Conservation (phyloP, 2,888 invertebrate genomes). For the Cryptocephalus primarius region DNA sequence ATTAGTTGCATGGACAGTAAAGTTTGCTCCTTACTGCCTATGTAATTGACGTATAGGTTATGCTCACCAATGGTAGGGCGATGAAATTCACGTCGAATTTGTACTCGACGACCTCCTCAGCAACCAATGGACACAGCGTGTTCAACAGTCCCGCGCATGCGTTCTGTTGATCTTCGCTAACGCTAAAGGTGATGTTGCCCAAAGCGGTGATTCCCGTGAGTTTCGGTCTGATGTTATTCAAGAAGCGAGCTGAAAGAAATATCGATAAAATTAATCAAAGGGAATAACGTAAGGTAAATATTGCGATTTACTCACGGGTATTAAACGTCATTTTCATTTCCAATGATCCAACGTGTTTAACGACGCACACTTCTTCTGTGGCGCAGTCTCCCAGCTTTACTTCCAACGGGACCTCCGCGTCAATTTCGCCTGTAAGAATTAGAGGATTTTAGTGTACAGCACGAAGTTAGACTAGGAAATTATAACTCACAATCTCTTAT, state of each 20-base stretch:
- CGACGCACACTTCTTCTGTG: neutral
- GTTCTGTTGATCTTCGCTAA: neutral
- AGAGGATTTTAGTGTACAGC: neutral
- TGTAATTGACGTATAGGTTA: neutral
- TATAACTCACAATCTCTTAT: too few species aligned
- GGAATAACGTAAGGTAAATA: neutral
- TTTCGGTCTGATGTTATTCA: neutral
- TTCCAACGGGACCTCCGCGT: neutral
- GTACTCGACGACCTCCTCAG: neutral
- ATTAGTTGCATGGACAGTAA: too few species aligned
- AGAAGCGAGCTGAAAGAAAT: neutral
- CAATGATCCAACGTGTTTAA: neutral
- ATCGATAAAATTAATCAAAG: too few species aligned
- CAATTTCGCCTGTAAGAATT: neutral
- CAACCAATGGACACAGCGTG: neutral
- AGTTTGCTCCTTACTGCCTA: neutral
- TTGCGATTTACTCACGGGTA: neutral
- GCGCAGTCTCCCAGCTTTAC: neutral
- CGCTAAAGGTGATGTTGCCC: neutral
- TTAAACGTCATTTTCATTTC: neutral
- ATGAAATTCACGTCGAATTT: neutral
- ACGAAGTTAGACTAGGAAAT: too few species aligned
- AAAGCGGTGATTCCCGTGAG: neutral
- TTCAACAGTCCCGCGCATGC: neutral
- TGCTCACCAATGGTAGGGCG: neutral